Evolutionary conservation across 2,888 invertebrate genomes (phyloP), one percentile per base, ranked within the genome.

Genomic region (Limnephilus auricula): DNA sequence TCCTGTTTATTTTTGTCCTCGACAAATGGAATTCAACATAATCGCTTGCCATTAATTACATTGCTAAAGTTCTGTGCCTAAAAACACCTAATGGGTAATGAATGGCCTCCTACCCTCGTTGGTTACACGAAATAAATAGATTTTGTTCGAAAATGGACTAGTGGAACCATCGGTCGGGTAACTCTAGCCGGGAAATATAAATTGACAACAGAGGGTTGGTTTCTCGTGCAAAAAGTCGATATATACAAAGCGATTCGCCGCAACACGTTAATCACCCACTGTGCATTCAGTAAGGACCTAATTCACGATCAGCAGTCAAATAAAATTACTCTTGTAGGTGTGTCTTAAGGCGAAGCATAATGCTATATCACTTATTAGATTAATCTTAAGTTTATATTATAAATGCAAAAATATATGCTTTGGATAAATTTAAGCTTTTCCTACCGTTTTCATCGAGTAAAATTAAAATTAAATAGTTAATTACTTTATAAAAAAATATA

Each of bases 121-220:
- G 65, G 65, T 65, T 65, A 50, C 65, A 65, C 25, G 65, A 65
- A 65, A 65, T 32, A 82, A 82, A 34, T 82, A 82, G 32, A 32
- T 37, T 82, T 82, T 34, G 82, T 82, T 37, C 25, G 82, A 34
- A 25, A 82, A 37, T 25, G 34, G 34, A 32, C 82, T 18, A 32
- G 82, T 31, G 18, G 34, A 82, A 31, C 82, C 32, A 34, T 34
- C 25, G 82, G 82, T 82, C 34, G 25, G 82, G 12, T 82, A 15
- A 82, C 80, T 80, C 15, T 65, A n/a, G 65, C 65, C 50, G 65
- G 32, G 18, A 34, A 82, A 82, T 82, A 82, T 82, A 82, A 82
- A 32, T 32, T 31, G 65, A 65, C 65, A 65, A 65, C 65, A n/a
- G 65, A 82, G 34, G 82, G 5, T 34, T 37, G 34, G 4, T 18